Evolutionary conservation across 2,888 invertebrate species (phyloP).

Genomic region (Malthinus seriepunctatus): DNA sequence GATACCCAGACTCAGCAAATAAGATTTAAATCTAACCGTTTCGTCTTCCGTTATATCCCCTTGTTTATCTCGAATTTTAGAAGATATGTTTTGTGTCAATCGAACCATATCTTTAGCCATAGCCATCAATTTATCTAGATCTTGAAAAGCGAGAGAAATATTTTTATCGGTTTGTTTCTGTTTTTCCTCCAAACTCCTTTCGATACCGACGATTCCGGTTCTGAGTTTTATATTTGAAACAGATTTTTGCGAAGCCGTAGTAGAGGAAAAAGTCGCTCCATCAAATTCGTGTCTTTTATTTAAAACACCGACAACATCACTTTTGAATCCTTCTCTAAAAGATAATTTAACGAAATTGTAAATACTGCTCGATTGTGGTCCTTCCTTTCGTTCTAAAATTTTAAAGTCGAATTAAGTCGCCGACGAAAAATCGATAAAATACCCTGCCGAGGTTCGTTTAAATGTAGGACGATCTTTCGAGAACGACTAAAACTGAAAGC

Average conservation of each 20-base stretch:
- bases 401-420: slow-evolving; percentile 13
- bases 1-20: slow-evolving; percentile 94
- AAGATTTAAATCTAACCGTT: slow-evolving; percentile 93
- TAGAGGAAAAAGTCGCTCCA: slow-evolving; percentile 35
- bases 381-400: slow-evolving; percentile 56
- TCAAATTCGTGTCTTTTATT: slow-evolving; percentile 67
- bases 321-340: slow-evolving; percentile 80
- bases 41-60: slow-evolving; percentile 97
- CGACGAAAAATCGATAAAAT: not conserved
- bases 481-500: slow-evolving; percentile 81
- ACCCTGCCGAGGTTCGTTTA: slow-evolving; percentile 68
- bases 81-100: slow-evolving; percentile 88
- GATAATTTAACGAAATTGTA: slow-evolving; percentile 81
- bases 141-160: slow-evolving; percentile 93
- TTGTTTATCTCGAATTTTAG: slow-evolving; percentile 90
- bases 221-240: slow-evolving; percentile 67
- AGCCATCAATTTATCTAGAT: slow-evolving; percentile 90
- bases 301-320: slow-evolving; percentile 65
- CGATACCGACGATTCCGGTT: slow-evolving; percentile 95
- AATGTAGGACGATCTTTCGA: slow-evolving; percentile 76
- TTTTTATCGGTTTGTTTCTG: slow-evolving; percentile 90
- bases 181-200: slow-evolving; percentile 87
- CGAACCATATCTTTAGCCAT: slow-evolving; percentile 98
- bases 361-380: slow-evolving; percentile 72
- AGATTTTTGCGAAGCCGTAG: slow-evolving; percentile 37